These are phyloP conservation scores for Montipora efflorescens DNA, from an alignment of 64 coral and sea anemone species.

Conservation along the genomic window DNA sequence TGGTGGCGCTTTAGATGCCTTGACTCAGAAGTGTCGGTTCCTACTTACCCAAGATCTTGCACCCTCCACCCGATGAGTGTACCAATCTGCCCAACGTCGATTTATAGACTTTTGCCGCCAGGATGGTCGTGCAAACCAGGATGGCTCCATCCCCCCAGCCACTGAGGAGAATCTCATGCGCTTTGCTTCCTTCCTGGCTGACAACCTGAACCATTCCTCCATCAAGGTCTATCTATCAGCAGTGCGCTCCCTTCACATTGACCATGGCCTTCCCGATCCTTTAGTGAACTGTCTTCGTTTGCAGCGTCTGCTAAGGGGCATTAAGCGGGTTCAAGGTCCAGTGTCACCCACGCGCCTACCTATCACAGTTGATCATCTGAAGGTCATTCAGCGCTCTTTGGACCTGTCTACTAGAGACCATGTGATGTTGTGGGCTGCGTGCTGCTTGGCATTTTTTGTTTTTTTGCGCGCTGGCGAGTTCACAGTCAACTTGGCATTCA, in stretches of 20 bases:
- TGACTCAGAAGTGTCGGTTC: neutral
- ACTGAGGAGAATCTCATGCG: constrained; percentile 8
- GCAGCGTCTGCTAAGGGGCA: neutral
- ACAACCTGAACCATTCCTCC: neutral
- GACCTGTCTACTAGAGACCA: no score
- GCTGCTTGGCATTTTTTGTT: no score
- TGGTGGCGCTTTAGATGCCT: neutral
- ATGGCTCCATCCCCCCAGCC: neutral
- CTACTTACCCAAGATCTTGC: constrained; percentile 13
- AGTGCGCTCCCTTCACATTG: neutral
- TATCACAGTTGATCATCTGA: no score
- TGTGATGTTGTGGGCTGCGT: no score
- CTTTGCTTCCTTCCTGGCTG: neutral
- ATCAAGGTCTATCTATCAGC: constrained; percentile 22
- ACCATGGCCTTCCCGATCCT: neutral
- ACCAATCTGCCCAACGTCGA: neutral
- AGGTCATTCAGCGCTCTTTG: no score
- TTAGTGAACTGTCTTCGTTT: neutral
- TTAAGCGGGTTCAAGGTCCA: constrained; percentile 2
- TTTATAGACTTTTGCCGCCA: constrained; percentile 4
- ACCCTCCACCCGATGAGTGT: neutral
- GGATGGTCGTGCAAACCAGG: neutral
- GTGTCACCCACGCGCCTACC: neutral
- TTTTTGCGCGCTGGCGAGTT: no score
- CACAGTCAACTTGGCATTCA: no score